A percentile compares a stretch with the other conserved stretches of the same genome.
These are phyloP conservation scores for Atrina japonica DNA, from an alignment of 2,888 invertebrate genomes.

Conservation along the genomic window DNA sequence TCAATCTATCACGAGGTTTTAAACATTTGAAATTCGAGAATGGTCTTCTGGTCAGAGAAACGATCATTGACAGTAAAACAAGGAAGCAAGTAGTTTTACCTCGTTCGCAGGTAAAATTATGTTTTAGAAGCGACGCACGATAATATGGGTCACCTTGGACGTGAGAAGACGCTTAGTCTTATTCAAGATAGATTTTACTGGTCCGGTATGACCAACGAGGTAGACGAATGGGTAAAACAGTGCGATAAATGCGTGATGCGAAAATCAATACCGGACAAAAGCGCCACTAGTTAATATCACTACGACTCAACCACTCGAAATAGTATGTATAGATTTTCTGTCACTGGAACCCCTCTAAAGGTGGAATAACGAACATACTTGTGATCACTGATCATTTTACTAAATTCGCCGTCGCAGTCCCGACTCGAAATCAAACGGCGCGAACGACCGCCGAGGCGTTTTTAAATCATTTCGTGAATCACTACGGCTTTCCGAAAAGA, in stretches of 20 bases:
- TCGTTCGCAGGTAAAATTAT: not conserved
- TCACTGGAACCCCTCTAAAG: conserved; percentile 31
- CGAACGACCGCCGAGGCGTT: no score
- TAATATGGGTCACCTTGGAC: conserved; percentile 39
- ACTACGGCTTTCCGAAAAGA: no score
- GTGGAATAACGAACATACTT: conserved; percentile 20
- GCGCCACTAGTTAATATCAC: conserved; percentile 31
- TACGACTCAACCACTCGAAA: conserved; percentile 34
- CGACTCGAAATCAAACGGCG: no score
- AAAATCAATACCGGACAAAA: conserved; percentile 19
- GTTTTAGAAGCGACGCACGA: conserved; percentile 31
- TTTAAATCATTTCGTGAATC: no score
- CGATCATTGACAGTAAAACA: not conserved
- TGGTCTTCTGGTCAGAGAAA: conserved; percentile 27
- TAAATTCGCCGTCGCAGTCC: no score
- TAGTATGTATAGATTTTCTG: conserved; percentile 36
- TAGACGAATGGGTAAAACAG: conserved; percentile 13
- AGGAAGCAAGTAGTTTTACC: conserved; percentile 32
- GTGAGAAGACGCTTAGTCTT: conserved; percentile 29
- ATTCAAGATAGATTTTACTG: conserved; percentile 29
- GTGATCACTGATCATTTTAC: conserved; percentile 40
- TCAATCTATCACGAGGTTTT: conserved; percentile 5
- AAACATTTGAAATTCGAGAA: conserved; percentile 8
- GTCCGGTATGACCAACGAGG: conserved; percentile 25
- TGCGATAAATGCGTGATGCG: conserved; percentile 26